Percentiles rank a stretch among this genome's conserved stretches.
Conservation (phyloP, 2,888 invertebrate species). For the Eurytoma adleriae region DNA sequence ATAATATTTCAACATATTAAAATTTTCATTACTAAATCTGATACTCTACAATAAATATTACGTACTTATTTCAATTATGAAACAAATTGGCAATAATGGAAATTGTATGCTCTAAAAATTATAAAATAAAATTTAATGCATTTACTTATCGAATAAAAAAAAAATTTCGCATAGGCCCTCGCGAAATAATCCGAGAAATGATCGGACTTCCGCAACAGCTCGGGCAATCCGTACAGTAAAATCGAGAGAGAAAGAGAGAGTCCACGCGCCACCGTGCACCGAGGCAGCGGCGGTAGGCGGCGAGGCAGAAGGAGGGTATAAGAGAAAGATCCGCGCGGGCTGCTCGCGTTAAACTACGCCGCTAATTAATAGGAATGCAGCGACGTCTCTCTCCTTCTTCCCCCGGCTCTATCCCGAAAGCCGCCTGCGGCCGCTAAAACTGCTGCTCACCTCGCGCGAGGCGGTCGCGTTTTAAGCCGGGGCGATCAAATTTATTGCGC, state of each 20-base stretch:
- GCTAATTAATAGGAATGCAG: conserved; percentile 67
- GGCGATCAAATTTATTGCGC: conserved; percentile 66
- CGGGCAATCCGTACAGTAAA: too few relatives aligned
- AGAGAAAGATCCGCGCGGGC: conserved; percentile 22
- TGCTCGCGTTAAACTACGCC: conserved; percentile 53
- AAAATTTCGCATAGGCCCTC: too few relatives aligned
- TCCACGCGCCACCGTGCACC: not conserved
- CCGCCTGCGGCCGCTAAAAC: not conserved
- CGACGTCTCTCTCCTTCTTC: conserved; percentile 15
- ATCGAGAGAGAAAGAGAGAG: not conserved
- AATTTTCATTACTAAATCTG: too few relatives aligned
- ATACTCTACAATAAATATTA: too few relatives aligned
- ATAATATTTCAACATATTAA: not conserved
- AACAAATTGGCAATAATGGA: too few relatives aligned
- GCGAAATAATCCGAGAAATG: too few relatives aligned
- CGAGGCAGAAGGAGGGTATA: not conserved
- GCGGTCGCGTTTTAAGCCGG: conserved; percentile 1
- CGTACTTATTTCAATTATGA: too few relatives aligned
- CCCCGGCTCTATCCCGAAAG: not conserved
- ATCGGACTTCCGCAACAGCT: too few relatives aligned
- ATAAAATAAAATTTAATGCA: too few relatives aligned
- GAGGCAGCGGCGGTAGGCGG: not conserved
- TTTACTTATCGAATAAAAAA: too few relatives aligned
- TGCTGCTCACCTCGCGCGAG: conserved; percentile 16
- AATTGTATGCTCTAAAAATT: too few relatives aligned